A percentile compares a stretch with the other conserved stretches of the same genome.
Conservation (phyloP, 2,113 vertebrate genomes). For the Leptocoma aspasia region DNA sequence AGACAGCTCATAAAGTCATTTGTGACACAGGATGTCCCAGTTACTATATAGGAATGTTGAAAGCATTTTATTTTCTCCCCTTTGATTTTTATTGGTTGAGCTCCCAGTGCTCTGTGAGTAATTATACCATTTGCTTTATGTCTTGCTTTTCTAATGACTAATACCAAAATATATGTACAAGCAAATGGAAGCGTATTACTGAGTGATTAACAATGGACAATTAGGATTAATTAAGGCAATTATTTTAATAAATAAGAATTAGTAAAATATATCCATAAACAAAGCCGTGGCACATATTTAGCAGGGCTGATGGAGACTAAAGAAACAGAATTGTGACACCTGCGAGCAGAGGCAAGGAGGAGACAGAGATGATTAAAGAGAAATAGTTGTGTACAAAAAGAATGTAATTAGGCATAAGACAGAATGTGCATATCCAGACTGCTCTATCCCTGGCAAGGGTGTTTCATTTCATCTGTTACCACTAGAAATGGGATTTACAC, state of each 20-base stretch:
- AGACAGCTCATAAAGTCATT: conserved; percentile 55
- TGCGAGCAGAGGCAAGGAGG: not conserved
- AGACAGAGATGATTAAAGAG: conserved; percentile 43
- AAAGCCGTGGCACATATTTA: conserved; percentile 43
- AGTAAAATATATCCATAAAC: conserved; percentile 67
- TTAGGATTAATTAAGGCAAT: conserved; percentile 75
- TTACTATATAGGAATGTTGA: conserved; percentile 64
- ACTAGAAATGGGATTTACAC: not conserved
- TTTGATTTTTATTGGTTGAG: conserved; percentile 79
- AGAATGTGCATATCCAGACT: not conserved
- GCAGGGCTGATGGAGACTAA: not conserved
- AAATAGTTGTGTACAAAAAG: conserved; percentile 28
- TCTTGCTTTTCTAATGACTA: conserved; percentile 75
- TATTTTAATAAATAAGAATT: conserved; percentile 77
- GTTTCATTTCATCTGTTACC: not conserved
- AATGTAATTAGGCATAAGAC: not conserved
- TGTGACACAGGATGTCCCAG: conserved; percentile 72
- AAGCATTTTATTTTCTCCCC: conserved; percentile 72
- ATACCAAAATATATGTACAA: conserved; percentile 62
- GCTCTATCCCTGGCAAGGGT: not conserved
- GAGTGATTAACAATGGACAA: conserved; percentile 71
- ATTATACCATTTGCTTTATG: conserved; percentile 74
- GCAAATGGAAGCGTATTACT: conserved; percentile 69
- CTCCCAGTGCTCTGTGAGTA: conserved; percentile 71
- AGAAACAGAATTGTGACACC: not conserved